phyloP scores from a whole-genome alignment of 2,888 invertebrate species.

The Stramonita haemastoma region DNA sequence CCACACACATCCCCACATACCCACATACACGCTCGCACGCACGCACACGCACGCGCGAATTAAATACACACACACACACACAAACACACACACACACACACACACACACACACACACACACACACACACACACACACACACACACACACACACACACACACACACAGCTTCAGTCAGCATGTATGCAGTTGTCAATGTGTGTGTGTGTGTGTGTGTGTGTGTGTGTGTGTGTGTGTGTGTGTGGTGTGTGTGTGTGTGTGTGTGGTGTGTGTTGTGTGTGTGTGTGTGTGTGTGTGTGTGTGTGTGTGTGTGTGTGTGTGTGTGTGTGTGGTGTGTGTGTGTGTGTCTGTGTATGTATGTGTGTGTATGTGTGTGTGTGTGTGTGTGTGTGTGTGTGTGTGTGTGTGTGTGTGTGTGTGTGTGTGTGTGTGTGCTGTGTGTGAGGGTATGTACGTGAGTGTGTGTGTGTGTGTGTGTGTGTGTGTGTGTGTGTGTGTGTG shows the following conservation, averaged over 20 bases:
- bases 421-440: not conserved
- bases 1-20: too few relatives aligned
- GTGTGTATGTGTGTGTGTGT: not conserved
- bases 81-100: too few relatives aligned
- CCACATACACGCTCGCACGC: too few relatives aligned
- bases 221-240: not conserved
- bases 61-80: too few relatives aligned
- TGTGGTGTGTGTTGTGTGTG: not conserved
- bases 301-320: not conserved
- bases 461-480: not conserved
- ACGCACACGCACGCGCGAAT: too few relatives aligned
- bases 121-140: too few relatives aligned
- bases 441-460: not conserved
- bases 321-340: not conserved
- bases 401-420: not conserved
- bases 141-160: too few relatives aligned
- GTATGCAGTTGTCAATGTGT: not conserved
- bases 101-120: too few relatives aligned
- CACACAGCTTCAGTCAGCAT: not conserved
- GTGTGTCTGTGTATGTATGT: too few relatives aligned
- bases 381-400: slow-evolving; percentile 10
- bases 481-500: not conserved
- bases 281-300: not conserved
- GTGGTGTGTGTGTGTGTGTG: too few relatives aligned
- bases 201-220: not conserved